phyloP scores from a whole-genome alignment of 2,797 vertebrate genomes.

The Oreortyx pictus region DNA sequence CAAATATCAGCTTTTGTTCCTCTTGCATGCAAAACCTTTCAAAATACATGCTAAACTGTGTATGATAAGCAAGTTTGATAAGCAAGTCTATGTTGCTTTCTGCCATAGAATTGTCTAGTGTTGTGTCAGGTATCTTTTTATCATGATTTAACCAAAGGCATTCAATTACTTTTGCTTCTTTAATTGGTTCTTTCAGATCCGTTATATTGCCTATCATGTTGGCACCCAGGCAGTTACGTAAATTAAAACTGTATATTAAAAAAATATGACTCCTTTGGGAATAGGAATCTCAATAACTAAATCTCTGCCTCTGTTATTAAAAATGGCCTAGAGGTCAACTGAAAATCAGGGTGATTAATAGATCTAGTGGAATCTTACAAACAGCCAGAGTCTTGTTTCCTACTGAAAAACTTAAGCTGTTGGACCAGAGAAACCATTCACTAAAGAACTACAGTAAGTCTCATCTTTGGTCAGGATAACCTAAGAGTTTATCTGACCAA shows the following conservation, averaged over 20 bases:
- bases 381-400: not conserved
- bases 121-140: slow-evolving; percentile 34
- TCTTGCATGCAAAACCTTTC: slow-evolving; percentile 61
- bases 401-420: not conserved
- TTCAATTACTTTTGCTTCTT: slow-evolving; percentile 27
- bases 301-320: slow-evolving; percentile 20
- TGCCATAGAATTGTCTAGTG: slow-evolving; percentile 34
- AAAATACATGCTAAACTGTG: slow-evolving; percentile 45
- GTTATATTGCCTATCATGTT: not conserved
- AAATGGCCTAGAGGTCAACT: slow-evolving; percentile 24
- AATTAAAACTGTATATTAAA: slow-evolving; percentile 37
- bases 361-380: not conserved
- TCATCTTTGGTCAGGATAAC: not conserved
- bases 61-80: slow-evolving; percentile 60
- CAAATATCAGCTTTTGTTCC: slow-evolving; percentile 66
- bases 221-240: slow-evolving; percentile 11
- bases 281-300: slow-evolving; percentile 11
- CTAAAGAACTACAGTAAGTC: not conserved
- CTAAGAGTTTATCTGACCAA: not conserved
- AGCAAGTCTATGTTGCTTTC: slow-evolving; percentile 9
- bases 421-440: not conserved
- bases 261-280: slow-evolving; percentile 37
- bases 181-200: slow-evolving; percentile 64
- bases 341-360: slow-evolving; percentile 41
- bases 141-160: slow-evolving; percentile 39